Base-by-base conservation (phyloP, 2,797 vertebrate species). In the Enteromius fasciolatus region DNA sequence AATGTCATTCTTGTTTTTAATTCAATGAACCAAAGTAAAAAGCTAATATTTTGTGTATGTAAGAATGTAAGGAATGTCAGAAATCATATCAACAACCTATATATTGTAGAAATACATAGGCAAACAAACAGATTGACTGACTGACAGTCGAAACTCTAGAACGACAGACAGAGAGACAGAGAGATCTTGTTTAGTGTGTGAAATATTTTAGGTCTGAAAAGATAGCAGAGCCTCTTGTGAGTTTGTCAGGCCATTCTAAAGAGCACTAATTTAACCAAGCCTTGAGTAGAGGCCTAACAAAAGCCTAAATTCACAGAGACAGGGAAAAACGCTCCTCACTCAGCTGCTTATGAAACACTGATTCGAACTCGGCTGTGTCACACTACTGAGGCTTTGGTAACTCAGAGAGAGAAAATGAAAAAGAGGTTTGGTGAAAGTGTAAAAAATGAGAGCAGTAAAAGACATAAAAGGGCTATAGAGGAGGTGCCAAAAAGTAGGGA, bases 331-430 rank as follows among this genome's bases (percentile, higher is more conserved):
- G 31, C 12, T 39, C 46, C 28, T 48, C 57, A 25, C 12, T 50
- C 68, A 54, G 54, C 69, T 15, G 82, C 57, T 81, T n/a, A 84
- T 23, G 36, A 70, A 67, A 85, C 66, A 80, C 44, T 83, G 48
- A 84, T 75, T 36, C 48, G 67, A 52, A 80, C 18, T 57, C n/a
- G 12, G 14, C 44, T 12, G 3, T 17, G 23, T 25, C 25, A 78
- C 25, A 5, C 8, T 10, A 76, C 3, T 74, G 31, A 76, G 1
- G 75, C 46, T 72, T 31, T 70, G 57, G 68, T 81, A 50, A 81
- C 41, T 84, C 72, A 82, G 31, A 81, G 23, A 81, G 9, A 78
- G 3, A 66, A 14, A 31, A 46, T 6, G 70, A 5, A 15, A 78
- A 76, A 85, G 63, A 63, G 25, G 81, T 31, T 85, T 33, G 70